Percentiles rank a stretch among this genome's conserved stretches.
These are phyloP conservation scores for Dryomyza anilis DNA, from an alignment of 2,888 invertebrate species.

Conservation along the genomic window DNA sequence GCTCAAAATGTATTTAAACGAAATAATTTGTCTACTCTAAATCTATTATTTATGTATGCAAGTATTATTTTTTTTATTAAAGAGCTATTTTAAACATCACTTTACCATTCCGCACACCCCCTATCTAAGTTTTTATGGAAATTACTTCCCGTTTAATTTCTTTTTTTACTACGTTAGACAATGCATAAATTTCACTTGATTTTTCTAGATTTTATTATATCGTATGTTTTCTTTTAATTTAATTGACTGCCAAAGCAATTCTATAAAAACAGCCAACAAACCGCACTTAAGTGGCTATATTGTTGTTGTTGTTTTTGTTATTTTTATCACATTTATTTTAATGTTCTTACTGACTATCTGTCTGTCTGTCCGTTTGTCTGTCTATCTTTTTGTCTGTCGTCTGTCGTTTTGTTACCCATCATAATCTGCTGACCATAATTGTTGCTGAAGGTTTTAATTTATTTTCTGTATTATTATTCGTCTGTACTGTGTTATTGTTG, in stretches of 20 bases:
- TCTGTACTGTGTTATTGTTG: not conserved
- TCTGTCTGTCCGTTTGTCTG: not conserved
- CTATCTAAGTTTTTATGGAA: not conserved
- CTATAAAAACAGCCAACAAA: not conserved
- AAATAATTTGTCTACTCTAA: too few relatives aligned
- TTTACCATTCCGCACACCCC: not conserved
- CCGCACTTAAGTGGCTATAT: not conserved
- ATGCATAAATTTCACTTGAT: not conserved
- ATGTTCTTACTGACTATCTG: not conserved
- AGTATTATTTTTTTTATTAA: too few relatives aligned
- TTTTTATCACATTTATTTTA: slow-evolving; percentile 8
- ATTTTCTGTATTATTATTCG: not conserved
- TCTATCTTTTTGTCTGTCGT: not conserved
- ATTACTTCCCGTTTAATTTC: not conserved
- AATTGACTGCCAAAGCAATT: slow-evolving; percentile 5
- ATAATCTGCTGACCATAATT: slow-evolving; percentile 20
- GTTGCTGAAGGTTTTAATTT: slow-evolving; percentile 12
- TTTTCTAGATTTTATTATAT: not conserved
- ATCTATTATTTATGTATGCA: too few relatives aligned
- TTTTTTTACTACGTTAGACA: not conserved
- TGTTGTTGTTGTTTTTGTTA: slow-evolving; percentile 5
- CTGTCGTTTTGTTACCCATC: not conserved
- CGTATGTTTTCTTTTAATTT: slow-evolving; percentile 5
- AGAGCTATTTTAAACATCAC: too few relatives aligned
- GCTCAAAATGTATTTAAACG: too few relatives aligned